Evolutionary conservation across 2,888 invertebrate species (phyloP).

Genomic region (Malthinus flaveolus): DNA sequence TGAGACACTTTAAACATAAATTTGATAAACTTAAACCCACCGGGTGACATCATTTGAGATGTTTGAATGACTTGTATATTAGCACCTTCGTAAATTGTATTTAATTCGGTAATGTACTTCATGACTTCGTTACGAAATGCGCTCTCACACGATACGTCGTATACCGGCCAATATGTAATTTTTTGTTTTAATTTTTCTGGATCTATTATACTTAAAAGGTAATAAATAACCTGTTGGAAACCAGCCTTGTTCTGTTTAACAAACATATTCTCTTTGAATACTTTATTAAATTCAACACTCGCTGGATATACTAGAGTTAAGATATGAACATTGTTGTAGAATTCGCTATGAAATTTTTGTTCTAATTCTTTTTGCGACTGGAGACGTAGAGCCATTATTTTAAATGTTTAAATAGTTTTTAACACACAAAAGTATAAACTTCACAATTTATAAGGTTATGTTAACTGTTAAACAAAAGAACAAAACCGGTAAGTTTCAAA

Average conservation of each 20-base stretch:
- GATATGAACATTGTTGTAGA: constrained; percentile 44
- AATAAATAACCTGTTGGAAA: constrained; percentile 48
- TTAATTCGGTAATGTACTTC: constrained; percentile 45
- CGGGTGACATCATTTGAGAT: constrained; percentile 50
- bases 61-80: constrained; percentile 45
- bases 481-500: neutral
- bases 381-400: neutral
- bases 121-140: constrained; percentile 47
- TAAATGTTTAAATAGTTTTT: neutral
- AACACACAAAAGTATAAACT: too few relatives aligned
- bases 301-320: constrained; percentile 42
- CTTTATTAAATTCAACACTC: constrained; percentile 40
- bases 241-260: constrained; percentile 49
- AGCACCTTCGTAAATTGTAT: constrained; percentile 42
- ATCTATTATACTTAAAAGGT: constrained; percentile 45
- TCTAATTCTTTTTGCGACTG: constrained; percentile 35
- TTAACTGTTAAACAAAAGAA: too few relatives aligned
- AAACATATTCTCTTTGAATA: constrained; percentile 50
- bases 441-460: too few relatives aligned
- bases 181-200: constrained; percentile 43
- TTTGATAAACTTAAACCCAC: constrained; percentile 46
- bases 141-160: constrained; percentile 42
- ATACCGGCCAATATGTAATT: constrained; percentile 44
- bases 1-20: constrained; percentile 50
- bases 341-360: constrained; percentile 40